Evolutionary conservation across 2,888 invertebrate genomes (phyloP).

Genomic region (Petrophora chlorosata): DNA sequence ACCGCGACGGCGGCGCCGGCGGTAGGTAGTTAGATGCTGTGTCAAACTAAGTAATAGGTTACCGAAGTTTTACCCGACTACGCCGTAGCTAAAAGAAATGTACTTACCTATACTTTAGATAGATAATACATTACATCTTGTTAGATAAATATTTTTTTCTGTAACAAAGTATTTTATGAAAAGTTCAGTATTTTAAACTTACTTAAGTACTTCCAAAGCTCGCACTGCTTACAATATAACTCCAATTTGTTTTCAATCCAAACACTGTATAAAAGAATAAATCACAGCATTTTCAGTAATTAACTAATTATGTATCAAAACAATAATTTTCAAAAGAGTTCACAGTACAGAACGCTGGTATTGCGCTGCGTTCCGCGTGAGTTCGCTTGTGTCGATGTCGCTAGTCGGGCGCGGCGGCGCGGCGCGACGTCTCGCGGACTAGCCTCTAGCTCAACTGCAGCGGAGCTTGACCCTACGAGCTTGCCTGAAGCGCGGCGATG

Average conservation of each 20-base stretch:
- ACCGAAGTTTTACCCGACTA: too few species aligned
- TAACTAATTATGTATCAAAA: slow-evolving; percentile 9
- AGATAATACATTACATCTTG: too few species aligned
- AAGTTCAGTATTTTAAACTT: too few species aligned
- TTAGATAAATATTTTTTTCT: too few species aligned
- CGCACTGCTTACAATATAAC: neutral
- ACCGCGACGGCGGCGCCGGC: too few species aligned
- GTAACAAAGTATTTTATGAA: too few species aligned
- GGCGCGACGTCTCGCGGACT: slow-evolving; percentile 8
- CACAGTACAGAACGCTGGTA: slow-evolving; percentile 42
- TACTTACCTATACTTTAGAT: too few species aligned
- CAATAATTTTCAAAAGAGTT: slow-evolving; percentile 33
- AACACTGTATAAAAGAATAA: slow-evolving; percentile 7
- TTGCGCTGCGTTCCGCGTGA: slow-evolving; percentile 45
- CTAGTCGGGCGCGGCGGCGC: neutral
- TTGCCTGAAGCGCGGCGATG: slow-evolving; percentile 1
- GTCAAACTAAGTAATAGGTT: too few species aligned
- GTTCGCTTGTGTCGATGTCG: slow-evolving; percentile 28
- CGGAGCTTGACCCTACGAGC: slow-evolving; percentile 21
- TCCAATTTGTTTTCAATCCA: slow-evolving; percentile 6
- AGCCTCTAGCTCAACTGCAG: slow-evolving; percentile 31
- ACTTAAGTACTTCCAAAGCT: neutral
- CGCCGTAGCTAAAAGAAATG: too few species aligned
- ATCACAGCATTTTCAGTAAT: neutral
- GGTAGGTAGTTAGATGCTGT: too few species aligned